A percentile compares a stretch with the other conserved stretches of the same genome.
Conservation (phyloP, 1,140 invertebrate species). For the Telenomus remus region DNA sequence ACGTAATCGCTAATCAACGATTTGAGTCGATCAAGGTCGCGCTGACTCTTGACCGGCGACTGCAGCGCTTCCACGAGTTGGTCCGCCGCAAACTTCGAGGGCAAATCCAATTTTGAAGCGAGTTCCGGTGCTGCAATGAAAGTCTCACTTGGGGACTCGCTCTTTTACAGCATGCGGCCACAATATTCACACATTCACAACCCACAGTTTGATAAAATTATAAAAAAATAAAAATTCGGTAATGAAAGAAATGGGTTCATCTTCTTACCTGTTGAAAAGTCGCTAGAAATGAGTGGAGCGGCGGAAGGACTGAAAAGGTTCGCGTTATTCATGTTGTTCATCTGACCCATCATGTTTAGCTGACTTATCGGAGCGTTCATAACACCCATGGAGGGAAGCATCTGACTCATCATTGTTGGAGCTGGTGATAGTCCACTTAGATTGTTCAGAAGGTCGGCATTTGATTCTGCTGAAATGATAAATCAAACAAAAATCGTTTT, state of each 20-base stretch:
- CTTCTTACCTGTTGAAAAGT: conserved; percentile 64
- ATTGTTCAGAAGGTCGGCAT: conserved; percentile 78
- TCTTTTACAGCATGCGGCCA: conserved; percentile 31
- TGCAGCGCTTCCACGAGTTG: conserved; percentile 67
- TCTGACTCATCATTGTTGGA: conserved; percentile 33
- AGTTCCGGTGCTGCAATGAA: conserved; percentile 69
- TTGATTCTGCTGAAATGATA: conserved; percentile 59
- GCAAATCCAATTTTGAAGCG: conserved; percentile 62
- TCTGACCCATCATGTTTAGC: conserved; percentile 6
- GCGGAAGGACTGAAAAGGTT: conserved; percentile 64
- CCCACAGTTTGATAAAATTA: too few species aligned
- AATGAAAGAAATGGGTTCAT: too few species aligned
- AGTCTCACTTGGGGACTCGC: conserved; percentile 68
- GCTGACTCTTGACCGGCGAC: conserved; percentile 69
- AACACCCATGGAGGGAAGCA: too few species aligned
- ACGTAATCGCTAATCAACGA: conserved; percentile 58
- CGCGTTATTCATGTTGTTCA: conserved; percentile 65
- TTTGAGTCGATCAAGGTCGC: conserved; percentile 67
- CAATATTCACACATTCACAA: neutral
- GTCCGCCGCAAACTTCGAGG: conserved; percentile 63
- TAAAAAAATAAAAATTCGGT: too few species aligned
- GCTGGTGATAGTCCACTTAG: conserved; percentile 72
- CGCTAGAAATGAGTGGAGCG: conserved; percentile 20
- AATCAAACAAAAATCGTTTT: too few species aligned
- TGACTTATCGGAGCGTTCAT: too few species aligned